These are phyloP conservation scores for Exocentrus adspersus DNA, from an alignment of 2,888 invertebrate species.

Conservation along the genomic window DNA sequence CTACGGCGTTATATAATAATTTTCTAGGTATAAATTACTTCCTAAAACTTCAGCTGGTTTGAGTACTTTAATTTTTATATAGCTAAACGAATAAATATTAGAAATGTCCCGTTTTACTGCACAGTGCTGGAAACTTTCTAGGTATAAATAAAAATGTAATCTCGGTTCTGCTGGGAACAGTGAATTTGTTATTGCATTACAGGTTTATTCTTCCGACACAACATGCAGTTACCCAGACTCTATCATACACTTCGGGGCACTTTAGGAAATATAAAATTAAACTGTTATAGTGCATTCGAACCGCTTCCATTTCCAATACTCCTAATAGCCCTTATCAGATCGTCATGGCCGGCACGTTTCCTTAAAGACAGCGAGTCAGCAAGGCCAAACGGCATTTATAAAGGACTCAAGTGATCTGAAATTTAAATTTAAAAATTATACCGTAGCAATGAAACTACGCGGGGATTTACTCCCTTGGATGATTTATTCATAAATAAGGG, in stretches of 20 bases:
- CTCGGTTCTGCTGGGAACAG: not conserved
- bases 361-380: not conserved
- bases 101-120: too few species aligned
- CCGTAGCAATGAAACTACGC: not conserved
- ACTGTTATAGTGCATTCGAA: slow-evolving; percentile 5
- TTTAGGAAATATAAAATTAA: slow-evolving; percentile 9
- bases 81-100: too few species aligned
- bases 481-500: not conserved
- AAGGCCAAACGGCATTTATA: slow-evolving; percentile 4
- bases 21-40: too few species aligned
- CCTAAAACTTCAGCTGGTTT: too few species aligned
- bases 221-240: not conserved
- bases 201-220: not conserved
- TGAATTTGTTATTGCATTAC: not conserved
- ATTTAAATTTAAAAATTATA: not conserved
- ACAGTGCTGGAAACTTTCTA: too few species aligned
- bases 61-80: too few species aligned
- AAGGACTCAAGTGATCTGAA: not conserved
- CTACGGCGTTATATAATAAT: too few species aligned
- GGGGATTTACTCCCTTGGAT: not conserved
- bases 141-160: too few species aligned
- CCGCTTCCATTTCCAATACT: slow-evolving; percentile 10
- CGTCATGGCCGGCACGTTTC: slow-evolving; percentile 7
- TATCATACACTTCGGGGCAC: not conserved
- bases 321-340: slow-evolving; percentile 6